Evolutionary conservation across 2,113 vertebrate species (phyloP), one percentile per base, ranked within the genome.

Genomic region (Callopanchax toddi): DNA sequence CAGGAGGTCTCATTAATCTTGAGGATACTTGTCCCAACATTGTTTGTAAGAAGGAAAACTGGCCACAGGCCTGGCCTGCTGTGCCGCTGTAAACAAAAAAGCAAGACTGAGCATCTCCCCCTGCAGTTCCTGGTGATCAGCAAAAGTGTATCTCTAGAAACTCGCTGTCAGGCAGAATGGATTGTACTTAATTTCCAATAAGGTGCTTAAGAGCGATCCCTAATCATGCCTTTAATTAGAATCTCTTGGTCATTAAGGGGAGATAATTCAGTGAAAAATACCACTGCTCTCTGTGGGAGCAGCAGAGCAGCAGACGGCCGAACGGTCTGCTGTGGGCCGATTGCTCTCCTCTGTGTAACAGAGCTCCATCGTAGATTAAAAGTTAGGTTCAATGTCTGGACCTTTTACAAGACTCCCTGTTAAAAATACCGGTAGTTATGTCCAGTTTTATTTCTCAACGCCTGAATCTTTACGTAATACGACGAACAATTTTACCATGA

Each of bases 161-260:
- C 64, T 78, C 21, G 57, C 79, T 89, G 87, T 91, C 91, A 87
- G 71, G 76, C 61, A 85, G 72, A 90, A 93, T 91, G 89, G 89
- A 93, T 92, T 88, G 86, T 83, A 74, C 83, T 90, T 91, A 78
- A 91, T 92, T 92, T 92, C 82, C 90, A 89, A 89, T 91, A 90
- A 91, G 91, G 91, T 92, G 89, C 90, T 91, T 91, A 87, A 91
- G 90, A 86, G 82, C 74, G 76, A 87, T 84, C 86, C 86, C 91
- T 92, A 92, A 93, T 92, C 92, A 91, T 55, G 80, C 83, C 82
- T 90, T 92, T 92, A 92, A 93, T 93, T 93, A 92, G 85, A 92
- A 84, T 87, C 82, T 80, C 84, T 67, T 87, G 86, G 87, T 91
- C 91, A 92, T 92, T 92, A 91, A 88, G 74, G 71, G 66, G 71